phyloP scores from a whole-genome alignment of 1,140 invertebrate genomes.

The Orius insidiosus region DNA sequence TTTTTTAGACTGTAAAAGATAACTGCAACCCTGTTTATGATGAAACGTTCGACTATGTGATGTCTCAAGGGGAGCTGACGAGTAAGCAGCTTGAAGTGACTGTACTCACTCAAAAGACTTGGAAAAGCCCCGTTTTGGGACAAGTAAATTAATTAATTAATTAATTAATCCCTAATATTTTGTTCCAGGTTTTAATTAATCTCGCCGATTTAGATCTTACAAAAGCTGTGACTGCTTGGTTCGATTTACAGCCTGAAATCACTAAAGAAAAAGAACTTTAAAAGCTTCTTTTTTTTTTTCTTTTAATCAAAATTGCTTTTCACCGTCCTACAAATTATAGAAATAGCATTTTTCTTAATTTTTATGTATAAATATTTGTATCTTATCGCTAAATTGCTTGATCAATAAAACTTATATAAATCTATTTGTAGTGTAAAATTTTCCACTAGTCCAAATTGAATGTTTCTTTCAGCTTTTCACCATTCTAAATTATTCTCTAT shows the following conservation, averaged over 20 bases:
- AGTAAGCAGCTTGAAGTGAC: constrained; percentile 57
- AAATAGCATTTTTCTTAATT: too few species aligned
- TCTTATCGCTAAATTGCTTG: too few species aligned
- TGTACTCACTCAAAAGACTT: constrained; percentile 66
- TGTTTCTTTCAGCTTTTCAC: too few species aligned
- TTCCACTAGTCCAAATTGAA: too few species aligned
- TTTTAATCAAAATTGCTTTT: too few species aligned
- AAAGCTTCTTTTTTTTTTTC: too few species aligned
- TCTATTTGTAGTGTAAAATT: too few species aligned
- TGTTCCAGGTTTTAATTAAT: constrained; percentile 40
- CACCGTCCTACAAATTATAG: too few species aligned
- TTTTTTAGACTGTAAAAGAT: constrained; percentile 54
- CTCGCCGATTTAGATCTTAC: constrained; percentile 44
- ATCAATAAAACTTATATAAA: too few species aligned
- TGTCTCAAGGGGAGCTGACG: constrained; percentile 56
- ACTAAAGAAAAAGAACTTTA: constrained; percentile 14
- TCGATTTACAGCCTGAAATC: constrained; percentile 45
- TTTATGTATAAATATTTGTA: too few species aligned
- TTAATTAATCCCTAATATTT: too few species aligned
- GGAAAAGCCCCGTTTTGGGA: constrained; percentile 63
- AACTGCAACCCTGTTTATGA: constrained; percentile 82
- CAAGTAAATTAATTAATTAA: constrained; percentile 37
- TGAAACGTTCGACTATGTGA: constrained; percentile 72
- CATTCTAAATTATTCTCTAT: too few species aligned
- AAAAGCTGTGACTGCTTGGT: constrained; percentile 47